These are phyloP conservation scores for Nautilus pompilius DNA, from an alignment of 1,140 invertebrate genomes.

Conservation along the genomic window DNA sequence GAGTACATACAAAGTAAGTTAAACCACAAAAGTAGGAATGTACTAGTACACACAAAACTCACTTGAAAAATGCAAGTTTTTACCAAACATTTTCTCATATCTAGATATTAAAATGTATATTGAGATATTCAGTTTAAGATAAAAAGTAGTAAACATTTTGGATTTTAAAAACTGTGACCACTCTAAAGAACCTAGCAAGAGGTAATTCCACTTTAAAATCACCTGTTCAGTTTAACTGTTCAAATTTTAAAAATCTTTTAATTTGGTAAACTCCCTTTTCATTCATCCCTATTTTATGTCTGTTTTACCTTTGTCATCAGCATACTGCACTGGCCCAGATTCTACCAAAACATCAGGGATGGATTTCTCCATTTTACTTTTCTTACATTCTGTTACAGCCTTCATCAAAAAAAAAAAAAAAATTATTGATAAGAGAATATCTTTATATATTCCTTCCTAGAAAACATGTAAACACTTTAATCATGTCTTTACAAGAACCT, in stretches of 20 bases:
- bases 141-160: not conserved
- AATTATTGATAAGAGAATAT: no score
- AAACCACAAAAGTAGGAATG: no score
- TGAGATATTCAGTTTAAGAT: not conserved
- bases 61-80: no score
- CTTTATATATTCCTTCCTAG: no score
- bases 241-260: not conserved
- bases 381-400: no score
- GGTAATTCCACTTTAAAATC: not conserved
- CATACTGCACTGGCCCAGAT: constrained; percentile 26
- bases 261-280: not conserved
- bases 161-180: not conserved
- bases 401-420: no score
- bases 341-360: constrained; percentile 24
- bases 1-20: no score
- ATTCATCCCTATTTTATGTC: not conserved
- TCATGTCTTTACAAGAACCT: no score
- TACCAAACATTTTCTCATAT: no score
- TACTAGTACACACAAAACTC: no score
- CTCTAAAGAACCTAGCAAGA: not conserved
- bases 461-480: no score
- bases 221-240: not conserved
- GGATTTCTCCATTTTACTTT: no score
- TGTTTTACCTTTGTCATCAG: constrained; percentile 6
- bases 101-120: not conserved